Evolutionary conservation across 2,888 invertebrate genomes (phyloP).

Genomic region (Ochlodes sylvanus): DNA sequence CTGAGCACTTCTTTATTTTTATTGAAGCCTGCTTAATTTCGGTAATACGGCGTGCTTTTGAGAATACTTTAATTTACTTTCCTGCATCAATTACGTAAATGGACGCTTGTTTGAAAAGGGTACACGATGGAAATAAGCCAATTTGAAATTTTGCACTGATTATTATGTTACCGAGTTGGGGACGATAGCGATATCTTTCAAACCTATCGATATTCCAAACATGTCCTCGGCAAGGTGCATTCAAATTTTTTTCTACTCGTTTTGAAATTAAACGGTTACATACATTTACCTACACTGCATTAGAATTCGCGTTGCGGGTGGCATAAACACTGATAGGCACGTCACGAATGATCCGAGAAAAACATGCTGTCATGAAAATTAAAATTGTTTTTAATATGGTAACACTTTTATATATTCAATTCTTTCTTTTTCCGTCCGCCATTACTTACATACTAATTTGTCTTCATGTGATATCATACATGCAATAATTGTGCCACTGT

Average conservation of each 20-base stretch:
- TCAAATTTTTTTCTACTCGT: not conserved
- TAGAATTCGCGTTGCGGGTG: too few species aligned
- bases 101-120: conserved; percentile 19
- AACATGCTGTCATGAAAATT: too few species aligned
- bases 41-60: conserved; percentile 7
- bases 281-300: too few species aligned
- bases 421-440: too few species aligned
- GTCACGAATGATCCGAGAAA: too few species aligned
- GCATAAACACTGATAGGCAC: too few species aligned
- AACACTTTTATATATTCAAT: too few species aligned
- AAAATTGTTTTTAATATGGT: too few species aligned
- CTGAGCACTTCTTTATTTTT: conserved; percentile 11
- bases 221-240: not conserved
- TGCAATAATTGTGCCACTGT: too few species aligned
- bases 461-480: too few species aligned
- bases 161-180: not conserved
- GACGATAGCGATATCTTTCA: conserved; percentile 2
- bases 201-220: conserved; percentile 1
- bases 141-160: conserved; percentile 12
- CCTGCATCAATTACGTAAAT: conserved; percentile 27
- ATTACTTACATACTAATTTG: too few species aligned
- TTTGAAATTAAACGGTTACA: not conserved
- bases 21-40: conserved; percentile 12
- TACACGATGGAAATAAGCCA: conserved; percentile 14
- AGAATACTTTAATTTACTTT: conserved; percentile 26